phyloP scores from a whole-genome alignment of 2,888 invertebrate genomes.

The Automeris io region DNA sequence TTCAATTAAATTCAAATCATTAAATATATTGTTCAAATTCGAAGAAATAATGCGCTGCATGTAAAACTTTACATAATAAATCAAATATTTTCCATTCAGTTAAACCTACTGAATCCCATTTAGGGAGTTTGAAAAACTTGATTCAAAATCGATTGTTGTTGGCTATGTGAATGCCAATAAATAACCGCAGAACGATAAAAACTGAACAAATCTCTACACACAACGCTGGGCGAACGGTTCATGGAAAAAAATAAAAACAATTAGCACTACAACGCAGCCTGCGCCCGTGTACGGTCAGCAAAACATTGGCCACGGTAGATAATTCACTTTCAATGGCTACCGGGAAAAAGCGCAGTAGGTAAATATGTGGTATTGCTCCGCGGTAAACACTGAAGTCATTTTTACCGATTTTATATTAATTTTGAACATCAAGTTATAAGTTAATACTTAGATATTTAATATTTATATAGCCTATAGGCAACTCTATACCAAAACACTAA shows the following conservation, averaged over 20 bases:
- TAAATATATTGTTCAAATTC: no score
- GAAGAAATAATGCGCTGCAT: no score
- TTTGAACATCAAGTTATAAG: no score
- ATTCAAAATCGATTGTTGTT: conserved; percentile 28
- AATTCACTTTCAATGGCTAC: conserved; percentile 59
- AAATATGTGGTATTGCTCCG: background rate
- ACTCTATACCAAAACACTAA: no score
- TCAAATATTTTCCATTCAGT: conserved; percentile 12
- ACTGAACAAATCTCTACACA: conserved; percentile 27
- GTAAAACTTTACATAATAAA: conserved; percentile 13
- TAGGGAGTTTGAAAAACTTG: conserved; percentile 14
- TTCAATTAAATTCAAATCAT: no score
- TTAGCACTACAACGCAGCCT: conserved; percentile 36
- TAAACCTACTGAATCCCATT: conserved; percentile 10
- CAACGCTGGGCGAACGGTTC: conserved; percentile 22
- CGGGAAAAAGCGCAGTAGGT: background rate
- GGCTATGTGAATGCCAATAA: conserved; percentile 27
- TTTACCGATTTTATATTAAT: no score
- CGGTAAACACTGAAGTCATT: no score
- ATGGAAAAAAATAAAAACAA: conserved; percentile 50
- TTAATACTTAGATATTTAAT: no score
- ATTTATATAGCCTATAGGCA: no score
- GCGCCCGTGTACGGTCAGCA: conserved; percentile 27
- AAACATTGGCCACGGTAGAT: conserved; percentile 40
- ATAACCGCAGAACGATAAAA: conserved; percentile 33